A percentile compares a stretch with the other conserved stretches of the same genome.
Evolutionary conservation across 2,113 vertebrate species (phyloP).

Genomic region (Rutilus rutilus): DNA sequence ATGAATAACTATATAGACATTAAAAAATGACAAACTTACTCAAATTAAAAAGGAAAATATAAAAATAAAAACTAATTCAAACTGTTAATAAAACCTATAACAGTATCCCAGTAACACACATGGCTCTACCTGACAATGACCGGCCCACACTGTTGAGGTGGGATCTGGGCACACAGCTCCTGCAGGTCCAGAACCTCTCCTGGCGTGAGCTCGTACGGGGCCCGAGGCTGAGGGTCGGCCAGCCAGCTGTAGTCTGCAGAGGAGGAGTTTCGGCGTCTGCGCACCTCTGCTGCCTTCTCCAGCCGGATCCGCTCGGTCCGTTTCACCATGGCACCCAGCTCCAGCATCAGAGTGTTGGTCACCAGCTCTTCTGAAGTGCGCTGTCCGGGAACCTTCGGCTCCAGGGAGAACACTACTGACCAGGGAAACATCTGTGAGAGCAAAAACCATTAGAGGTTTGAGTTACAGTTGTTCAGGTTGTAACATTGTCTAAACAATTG

Average conservation of each 20-base stretch:
- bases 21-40: background rate
- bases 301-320: constrained; percentile 76
- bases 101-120: background rate
- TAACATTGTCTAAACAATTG: background rate
- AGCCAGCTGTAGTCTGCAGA: constrained; percentile 82
- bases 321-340: constrained; percentile 80
- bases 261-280: constrained; percentile 70
- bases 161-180: constrained; percentile 78
- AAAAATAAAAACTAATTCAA: background rate
- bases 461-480: background rate
- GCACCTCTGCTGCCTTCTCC: constrained; percentile 67
- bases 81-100: background rate
- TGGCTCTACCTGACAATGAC: constrained; percentile 74
- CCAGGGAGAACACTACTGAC: constrained; percentile 76
- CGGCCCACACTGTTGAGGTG: constrained; percentile 79
- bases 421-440: constrained; percentile 78
- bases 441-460: background rate
- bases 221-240: constrained; percentile 65
- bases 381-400: constrained; percentile 76
- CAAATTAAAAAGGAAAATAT: background rate
- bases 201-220: constrained; percentile 74
- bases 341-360: constrained; percentile 81
- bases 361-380: constrained; percentile 76
- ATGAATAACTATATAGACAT: too few relatives aligned
- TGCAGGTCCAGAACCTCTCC: constrained; percentile 79